A percentile compares a stretch with the other conserved stretches of the same genome.
phyloP scores from a whole-genome alignment of 2,888 invertebrate species.

The Drosophila demipolita region DNA sequence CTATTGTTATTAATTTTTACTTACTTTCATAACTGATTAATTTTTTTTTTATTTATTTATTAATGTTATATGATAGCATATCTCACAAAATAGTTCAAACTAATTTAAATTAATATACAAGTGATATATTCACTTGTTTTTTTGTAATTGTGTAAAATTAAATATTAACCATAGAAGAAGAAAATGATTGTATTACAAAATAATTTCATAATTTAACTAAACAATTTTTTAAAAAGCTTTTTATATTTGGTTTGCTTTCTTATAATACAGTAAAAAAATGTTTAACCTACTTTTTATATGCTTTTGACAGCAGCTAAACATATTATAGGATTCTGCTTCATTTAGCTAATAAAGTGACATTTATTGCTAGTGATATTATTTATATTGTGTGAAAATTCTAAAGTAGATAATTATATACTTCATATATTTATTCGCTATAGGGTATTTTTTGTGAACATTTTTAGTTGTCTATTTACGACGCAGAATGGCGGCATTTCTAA shows the following conservation, averaged over 20 bases:
- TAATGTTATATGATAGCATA: not conserved
- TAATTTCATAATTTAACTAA: not conserved
- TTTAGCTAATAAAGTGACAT: not conserved
- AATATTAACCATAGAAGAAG: not conserved
- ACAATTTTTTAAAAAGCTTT: not conserved
- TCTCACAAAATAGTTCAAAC: not conserved
- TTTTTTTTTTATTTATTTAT: not conserved
- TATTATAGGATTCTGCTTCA: not conserved
- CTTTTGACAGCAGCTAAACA: not conserved
- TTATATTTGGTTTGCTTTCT: not conserved
- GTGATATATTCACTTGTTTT: too few species aligned
- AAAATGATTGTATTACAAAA: not conserved
- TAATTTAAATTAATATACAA: not conserved
- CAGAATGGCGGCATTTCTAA: constrained; percentile 20
- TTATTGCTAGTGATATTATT: not conserved
- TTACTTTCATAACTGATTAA: not conserved
- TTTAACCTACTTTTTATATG: not conserved
- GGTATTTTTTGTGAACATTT: constrained; percentile 1
- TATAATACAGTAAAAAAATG: not conserved
- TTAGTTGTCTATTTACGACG: constrained; percentile 11
- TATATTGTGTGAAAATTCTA: not conserved
- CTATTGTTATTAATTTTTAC: not conserved
- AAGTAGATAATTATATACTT: not conserved
- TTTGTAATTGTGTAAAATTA: not conserved
- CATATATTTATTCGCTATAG: not conserved